Evolutionary conservation across 2,888 invertebrate species (phyloP), one percentile per base, ranked within the genome.

Genomic region (Drosophila heteroneura): DNA sequence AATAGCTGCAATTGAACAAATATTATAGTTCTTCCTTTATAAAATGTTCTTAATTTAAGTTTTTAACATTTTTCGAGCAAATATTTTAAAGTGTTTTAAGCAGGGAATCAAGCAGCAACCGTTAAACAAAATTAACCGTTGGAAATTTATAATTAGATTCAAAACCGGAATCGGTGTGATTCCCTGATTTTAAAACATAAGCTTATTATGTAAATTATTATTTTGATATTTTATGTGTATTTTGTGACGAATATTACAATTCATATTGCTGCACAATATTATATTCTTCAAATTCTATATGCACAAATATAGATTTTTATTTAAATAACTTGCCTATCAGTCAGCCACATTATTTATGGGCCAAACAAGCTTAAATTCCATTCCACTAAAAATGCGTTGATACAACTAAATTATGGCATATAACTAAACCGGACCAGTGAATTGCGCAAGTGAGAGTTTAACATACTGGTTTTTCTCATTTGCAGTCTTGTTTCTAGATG

Each of bases 391-490:
- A 47, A 22, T 19, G 3, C 59, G 14, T 9, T 56, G 9, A 14
- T 16, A 26, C 35, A 19, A 35, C 22, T 35, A 63, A 67, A 64
- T 57, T 49, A 14, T 58, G 7, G 14, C 61, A 26, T n/a, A 19
- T 16, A 30, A 41, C 41, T 35, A 16, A 58, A 9, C 19, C 65
- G 49, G 32, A 60, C 28, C 37, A 44, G 30, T 47, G 9, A 47
- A 37, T 59, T 59, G 33, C 10, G 39, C 10, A 22, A 39, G 32
- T 26, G 49, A 44, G 32, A 47, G n/a, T 32, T n/a, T 62, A 2
- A 9, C 19, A 61, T 69, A 76, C 77, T n/a, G 14, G 76, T 69
- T 76, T 26, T 19, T 22, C 37, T 22, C 30, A 52, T 62, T 70
- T 28, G 41, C 30, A 47, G 14, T 30, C 66, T 60, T 68, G 32